Percentiles rank a stretch among this genome's conserved stretches.
phyloP scores from a whole-genome alignment of 2,113 vertebrate species.

The Chaetodon trifascialis region DNA sequence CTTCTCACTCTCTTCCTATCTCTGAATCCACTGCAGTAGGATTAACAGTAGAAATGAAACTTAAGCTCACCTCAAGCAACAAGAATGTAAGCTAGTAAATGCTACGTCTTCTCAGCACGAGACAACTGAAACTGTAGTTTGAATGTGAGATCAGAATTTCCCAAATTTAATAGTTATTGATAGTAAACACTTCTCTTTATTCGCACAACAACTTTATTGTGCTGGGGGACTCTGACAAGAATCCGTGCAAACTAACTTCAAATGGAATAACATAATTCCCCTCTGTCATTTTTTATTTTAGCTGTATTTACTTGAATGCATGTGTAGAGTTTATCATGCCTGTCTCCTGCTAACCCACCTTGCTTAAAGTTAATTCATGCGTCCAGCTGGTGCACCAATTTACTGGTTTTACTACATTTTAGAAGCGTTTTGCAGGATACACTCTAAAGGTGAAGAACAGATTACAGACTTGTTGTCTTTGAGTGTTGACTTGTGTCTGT shows the following conservation, averaged over 20 bases:
- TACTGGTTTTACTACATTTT: not conserved
- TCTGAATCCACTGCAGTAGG: slow-evolving; percentile 14
- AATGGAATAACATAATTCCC: not conserved
- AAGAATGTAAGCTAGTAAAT: not conserved
- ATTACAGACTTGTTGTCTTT: slow-evolving; percentile 23
- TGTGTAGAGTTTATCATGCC: not conserved
- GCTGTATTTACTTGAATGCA: not conserved
- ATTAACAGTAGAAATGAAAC: not conserved
- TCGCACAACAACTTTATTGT: not conserved
- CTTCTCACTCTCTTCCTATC: not conserved
- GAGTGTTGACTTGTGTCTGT: slow-evolving; percentile 34
- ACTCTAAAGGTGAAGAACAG: not conserved
- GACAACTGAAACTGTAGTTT: not conserved
- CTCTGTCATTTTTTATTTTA: not conserved
- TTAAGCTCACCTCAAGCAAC: not conserved
- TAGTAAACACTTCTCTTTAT: not conserved
- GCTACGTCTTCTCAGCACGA: not conserved
- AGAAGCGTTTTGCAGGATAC: slow-evolving; percentile 3
- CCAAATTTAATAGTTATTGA: not conserved
- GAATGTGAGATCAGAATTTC: not conserved
- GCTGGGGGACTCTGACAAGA: not conserved
- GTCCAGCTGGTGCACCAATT: not conserved
- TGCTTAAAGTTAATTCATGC: not conserved
- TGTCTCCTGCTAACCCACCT: not conserved
- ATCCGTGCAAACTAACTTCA: not conserved